Evolutionary conservation across 2,113 vertebrate genomes (phyloP).

Genomic region (Hippopotamus amphibius): DNA sequence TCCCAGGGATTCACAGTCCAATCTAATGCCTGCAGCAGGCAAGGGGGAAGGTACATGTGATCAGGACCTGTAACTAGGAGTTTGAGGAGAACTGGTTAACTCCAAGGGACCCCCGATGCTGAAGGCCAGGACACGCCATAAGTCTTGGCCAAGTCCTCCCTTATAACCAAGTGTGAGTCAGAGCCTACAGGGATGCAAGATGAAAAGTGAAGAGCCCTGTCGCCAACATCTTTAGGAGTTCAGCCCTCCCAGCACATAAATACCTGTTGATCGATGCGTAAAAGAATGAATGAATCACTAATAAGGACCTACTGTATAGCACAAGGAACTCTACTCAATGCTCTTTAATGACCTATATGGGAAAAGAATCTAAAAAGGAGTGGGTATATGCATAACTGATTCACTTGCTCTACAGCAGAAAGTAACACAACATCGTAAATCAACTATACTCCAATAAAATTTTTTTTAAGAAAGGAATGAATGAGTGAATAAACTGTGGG

Average conservation of each 20-base stretch:
- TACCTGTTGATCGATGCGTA: background rate
- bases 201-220: background rate
- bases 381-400: background rate
- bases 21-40: background rate
- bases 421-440: background rate
- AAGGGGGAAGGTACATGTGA: conserved; percentile 9
- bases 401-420: background rate
- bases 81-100: background rate
- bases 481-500: background rate
- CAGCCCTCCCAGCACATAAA: background rate
- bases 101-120: background rate
- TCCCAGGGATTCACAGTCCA: conserved; percentile 50
- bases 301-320: too few relatives aligned
- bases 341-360: background rate
- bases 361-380: background rate
- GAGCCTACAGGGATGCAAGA: background rate
- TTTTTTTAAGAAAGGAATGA: background rate
- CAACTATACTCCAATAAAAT: background rate
- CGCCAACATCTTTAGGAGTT: background rate
- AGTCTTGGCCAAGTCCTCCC: background rate
- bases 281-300: background rate
- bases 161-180: background rate
- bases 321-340: background rate
- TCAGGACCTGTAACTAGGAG: background rate
- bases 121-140: background rate